phyloP scores from a whole-genome alignment of 2,888 invertebrate species.

The Meiosimyza platycephala region DNA sequence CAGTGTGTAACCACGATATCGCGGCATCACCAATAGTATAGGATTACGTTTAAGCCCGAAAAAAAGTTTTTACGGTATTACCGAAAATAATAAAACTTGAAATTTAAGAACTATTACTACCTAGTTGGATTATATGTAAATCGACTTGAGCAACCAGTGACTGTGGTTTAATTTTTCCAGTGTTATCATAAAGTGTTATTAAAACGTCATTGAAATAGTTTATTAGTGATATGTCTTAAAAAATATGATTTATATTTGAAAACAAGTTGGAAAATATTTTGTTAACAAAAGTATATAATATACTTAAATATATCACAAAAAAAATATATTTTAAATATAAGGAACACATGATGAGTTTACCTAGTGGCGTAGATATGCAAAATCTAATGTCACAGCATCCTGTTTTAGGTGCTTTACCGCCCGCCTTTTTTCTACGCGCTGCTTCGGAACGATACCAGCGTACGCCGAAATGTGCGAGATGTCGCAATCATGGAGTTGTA shows the following conservation, averaged over 20 bases:
- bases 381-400: conserved; percentile 87
- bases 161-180: background rate
- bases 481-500: conserved; percentile 97
- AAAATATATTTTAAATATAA: background rate
- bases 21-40: background rate
- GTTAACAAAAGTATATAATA: too few species aligned
- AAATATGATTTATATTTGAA: too few species aligned
- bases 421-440: conserved; percentile 88
- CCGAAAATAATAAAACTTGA: background rate
- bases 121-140: background rate
- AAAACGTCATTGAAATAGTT: background rate
- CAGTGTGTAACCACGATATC: conserved; percentile 63
- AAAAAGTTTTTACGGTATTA: background rate
- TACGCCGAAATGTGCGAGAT: conserved; percentile 97
- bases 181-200: background rate
- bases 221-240: background rate
- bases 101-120: too few species aligned
- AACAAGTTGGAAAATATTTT: too few species aligned
- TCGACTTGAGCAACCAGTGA: background rate
- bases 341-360: conserved; percentile 78
- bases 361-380: conserved; percentile 87
- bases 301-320: too few species aligned
- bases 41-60: conserved; percentile 6
- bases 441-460: conserved; percentile 93
- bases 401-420: conserved; percentile 83